phyloP scores from a whole-genome alignment of 2,797 vertebrate species.

The Lates japonicus region DNA sequence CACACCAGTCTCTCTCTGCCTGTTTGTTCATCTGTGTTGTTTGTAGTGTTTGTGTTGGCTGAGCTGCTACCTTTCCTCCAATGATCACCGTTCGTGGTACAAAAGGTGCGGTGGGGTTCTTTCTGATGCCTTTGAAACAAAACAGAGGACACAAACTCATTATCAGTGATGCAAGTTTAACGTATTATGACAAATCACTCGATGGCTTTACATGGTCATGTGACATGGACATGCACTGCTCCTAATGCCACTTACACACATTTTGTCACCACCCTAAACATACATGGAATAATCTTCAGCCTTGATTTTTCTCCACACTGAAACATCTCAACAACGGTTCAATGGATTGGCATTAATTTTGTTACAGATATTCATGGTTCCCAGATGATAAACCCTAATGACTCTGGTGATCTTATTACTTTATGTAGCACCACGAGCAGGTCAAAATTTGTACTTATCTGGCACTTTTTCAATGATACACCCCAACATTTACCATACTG shows the following conservation, averaged over 20 bases:
- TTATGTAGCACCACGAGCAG: background rate
- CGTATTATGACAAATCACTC: no score
- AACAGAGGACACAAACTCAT: background rate
- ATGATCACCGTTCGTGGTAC: slow-evolving; percentile 96
- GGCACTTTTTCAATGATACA: background rate
- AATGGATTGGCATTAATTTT: background rate
- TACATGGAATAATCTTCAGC: no score
- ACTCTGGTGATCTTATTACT: background rate
- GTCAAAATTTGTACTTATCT: background rate
- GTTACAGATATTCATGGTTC: background rate
- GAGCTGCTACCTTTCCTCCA: slow-evolving; percentile 91
- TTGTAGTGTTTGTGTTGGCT: background rate
- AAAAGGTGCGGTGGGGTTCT: slow-evolving; percentile 88
- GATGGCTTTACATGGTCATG: no score
- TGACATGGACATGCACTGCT: no score
- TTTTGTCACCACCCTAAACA: no score
- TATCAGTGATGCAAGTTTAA: background rate
- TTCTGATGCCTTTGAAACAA: slow-evolving; percentile 89
- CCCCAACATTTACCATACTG: background rate
- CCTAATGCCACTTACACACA: no score
- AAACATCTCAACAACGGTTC: background rate
- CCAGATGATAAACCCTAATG: background rate
- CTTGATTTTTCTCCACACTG: background rate
- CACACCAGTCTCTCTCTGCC: background rate
- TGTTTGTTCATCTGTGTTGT: background rate